Conservation (phyloP, 1,140 invertebrate genomes). For the Leucophenga varia region DNA sequence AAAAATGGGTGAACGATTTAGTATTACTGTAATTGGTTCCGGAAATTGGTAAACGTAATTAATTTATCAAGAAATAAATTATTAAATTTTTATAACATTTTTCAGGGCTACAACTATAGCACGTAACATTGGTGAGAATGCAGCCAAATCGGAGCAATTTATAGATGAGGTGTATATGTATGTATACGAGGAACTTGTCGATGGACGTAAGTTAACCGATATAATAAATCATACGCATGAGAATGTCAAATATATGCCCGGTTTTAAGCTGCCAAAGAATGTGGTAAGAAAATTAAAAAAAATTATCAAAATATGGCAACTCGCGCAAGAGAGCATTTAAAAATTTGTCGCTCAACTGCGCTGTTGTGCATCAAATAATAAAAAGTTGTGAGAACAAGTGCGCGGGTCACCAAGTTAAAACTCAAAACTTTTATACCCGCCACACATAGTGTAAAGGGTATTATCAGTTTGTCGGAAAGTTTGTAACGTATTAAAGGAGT, state of each 20-base stretch:
- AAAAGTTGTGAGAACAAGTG: too few species aligned
- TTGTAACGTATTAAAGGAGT: too few species aligned
- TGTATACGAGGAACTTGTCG: constrained; percentile 36
- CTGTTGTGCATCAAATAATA: too few species aligned
- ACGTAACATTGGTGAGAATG: constrained; percentile 32
- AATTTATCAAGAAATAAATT: background rate
- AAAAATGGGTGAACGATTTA: constrained; percentile 21
- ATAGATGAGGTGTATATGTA: constrained; percentile 37
- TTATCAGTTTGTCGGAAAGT: too few species aligned
- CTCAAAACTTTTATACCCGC: too few species aligned
- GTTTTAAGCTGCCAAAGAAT: constrained; percentile 32
- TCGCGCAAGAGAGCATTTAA: too few species aligned
- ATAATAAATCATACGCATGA: constrained; percentile 40
- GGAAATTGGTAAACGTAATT: constrained; percentile 26
- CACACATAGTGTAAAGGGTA: too few species aligned
- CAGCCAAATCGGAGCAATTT: constrained; percentile 10
- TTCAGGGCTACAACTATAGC: constrained; percentile 39
- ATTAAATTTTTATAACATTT: background rate
- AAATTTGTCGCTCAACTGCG: too few species aligned
- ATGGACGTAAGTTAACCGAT: constrained; percentile 35
- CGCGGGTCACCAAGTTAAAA: too few species aligned
- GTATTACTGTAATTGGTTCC: constrained; percentile 36
- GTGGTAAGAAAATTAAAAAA: constrained; percentile 25
- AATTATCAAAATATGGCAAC: too few species aligned
- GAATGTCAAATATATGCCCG: constrained; percentile 40